Evolutionary conservation across 2,113 vertebrate genomes (phyloP).

Genomic region (Leucoraja erinaceus): DNA sequence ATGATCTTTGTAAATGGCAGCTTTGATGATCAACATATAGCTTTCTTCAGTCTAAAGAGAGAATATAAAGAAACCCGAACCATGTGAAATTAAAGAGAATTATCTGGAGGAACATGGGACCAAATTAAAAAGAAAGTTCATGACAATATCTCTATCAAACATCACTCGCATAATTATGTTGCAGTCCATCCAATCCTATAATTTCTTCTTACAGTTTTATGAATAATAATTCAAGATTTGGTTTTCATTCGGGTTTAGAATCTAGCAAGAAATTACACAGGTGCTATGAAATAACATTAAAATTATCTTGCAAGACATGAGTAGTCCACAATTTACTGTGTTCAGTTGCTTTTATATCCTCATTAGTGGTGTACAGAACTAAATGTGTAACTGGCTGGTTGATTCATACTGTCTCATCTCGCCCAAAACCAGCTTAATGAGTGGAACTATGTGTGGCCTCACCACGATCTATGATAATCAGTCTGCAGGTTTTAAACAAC

Average conservation of each 20-base stretch:
- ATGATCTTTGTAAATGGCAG: background rate
- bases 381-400: background rate
- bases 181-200: background rate
- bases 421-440: slow-evolving; percentile 9
- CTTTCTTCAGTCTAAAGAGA: background rate
- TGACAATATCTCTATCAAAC: background rate
- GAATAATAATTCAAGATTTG: background rate
- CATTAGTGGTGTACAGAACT: background rate
- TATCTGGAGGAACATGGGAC: background rate
- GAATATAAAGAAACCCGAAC: background rate
- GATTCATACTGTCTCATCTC: background rate
- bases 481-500: slow-evolving; percentile 14
- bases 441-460: background rate
- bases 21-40: background rate
- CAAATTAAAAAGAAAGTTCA: background rate
- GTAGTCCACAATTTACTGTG: background rate
- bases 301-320: background rate
- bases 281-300: background rate
- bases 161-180: background rate
- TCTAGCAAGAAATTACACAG: background rate
- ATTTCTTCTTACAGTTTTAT: background rate
- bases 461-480: background rate
- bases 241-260: background rate
- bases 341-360: background rate
- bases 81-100: background rate